Conservation (phyloP, 2,113 vertebrate genomes). For the Varanus salvator region DNA sequence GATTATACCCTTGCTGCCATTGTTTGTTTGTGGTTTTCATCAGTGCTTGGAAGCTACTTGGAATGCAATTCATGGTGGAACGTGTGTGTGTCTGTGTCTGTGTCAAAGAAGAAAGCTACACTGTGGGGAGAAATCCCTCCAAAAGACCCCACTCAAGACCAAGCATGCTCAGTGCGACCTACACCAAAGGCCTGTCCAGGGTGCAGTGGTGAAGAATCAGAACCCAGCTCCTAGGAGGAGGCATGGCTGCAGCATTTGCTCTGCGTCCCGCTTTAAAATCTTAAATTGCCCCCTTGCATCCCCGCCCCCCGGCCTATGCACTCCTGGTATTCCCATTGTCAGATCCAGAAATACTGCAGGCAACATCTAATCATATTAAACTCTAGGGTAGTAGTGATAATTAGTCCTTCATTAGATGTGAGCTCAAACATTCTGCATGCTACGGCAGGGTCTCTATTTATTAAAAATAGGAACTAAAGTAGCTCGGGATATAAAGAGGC, state of each 20-base stretch:
- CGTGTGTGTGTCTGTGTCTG: too few species aligned
- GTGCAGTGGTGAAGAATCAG: not conserved
- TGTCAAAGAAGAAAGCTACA: too few species aligned
- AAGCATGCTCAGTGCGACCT: not conserved
- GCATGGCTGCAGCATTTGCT: too few species aligned
- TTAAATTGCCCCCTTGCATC: not conserved
- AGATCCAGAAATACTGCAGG: conserved; percentile 28
- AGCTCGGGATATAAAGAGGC: conserved; percentile 59
- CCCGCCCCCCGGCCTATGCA: conserved; percentile 6
- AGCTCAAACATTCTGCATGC: conserved; percentile 42
- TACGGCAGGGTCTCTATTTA: conserved; percentile 54
- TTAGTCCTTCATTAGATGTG: conserved; percentile 48
- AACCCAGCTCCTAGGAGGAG: not conserved
- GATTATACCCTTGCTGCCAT: too few species aligned
- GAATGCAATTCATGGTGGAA: too few species aligned
- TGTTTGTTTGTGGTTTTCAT: too few species aligned
- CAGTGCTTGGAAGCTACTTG: too few species aligned
- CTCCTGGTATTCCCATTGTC: conserved; percentile 8
- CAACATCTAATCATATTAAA: conserved; percentile 58
- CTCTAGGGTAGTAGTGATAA: conserved; percentile 19
- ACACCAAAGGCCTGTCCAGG: not conserved
- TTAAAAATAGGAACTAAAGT: conserved; percentile 74
- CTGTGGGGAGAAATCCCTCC: too few species aligned
- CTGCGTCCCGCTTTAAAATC: not conserved
- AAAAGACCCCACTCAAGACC: not conserved